Conservation (phyloP, 2,113 vertebrate genomes). For the Notothenia rossii region DNA sequence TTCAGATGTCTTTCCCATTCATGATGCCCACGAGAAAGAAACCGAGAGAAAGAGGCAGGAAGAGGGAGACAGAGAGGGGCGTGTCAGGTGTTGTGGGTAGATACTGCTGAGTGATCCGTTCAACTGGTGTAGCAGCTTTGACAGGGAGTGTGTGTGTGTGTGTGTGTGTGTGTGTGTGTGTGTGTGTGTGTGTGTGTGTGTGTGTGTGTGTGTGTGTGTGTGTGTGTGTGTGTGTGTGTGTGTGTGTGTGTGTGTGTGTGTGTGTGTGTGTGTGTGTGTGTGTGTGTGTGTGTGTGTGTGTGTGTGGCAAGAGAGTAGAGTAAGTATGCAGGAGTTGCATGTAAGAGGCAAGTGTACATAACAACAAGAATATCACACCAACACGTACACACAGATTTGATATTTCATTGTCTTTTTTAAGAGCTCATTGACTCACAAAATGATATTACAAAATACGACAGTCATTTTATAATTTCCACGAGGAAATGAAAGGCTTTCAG, state of each 20-base stretch:
- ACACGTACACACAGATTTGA: no score
- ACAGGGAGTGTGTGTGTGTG: not conserved
- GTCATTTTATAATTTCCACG: not conserved
- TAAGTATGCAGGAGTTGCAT: no score
- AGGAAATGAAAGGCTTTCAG: not conserved
- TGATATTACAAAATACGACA: no score
- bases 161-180: not conserved
- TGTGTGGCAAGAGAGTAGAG: not conserved
- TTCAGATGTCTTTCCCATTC: conserved; percentile 12
- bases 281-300: not conserved
- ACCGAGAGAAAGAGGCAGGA: not conserved
- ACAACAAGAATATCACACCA: no score
- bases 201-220: not conserved
- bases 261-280: not conserved
- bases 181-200: not conserved
- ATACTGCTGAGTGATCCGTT: conserved; percentile 16
- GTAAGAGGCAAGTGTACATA: no score
- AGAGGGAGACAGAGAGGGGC: conserved; percentile 7
- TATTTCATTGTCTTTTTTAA: no score
- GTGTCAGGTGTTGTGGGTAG: conserved; percentile 15
- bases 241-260: conserved; percentile 11
- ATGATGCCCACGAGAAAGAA: not conserved
- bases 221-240: not conserved
- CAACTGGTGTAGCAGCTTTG: conserved; percentile 52
- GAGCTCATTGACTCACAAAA: no score